Evolutionary conservation across 2,888 invertebrate species (phyloP), one percentile per base, ranked within the genome.

Genomic region (Sinhomidia bicolor): DNA sequence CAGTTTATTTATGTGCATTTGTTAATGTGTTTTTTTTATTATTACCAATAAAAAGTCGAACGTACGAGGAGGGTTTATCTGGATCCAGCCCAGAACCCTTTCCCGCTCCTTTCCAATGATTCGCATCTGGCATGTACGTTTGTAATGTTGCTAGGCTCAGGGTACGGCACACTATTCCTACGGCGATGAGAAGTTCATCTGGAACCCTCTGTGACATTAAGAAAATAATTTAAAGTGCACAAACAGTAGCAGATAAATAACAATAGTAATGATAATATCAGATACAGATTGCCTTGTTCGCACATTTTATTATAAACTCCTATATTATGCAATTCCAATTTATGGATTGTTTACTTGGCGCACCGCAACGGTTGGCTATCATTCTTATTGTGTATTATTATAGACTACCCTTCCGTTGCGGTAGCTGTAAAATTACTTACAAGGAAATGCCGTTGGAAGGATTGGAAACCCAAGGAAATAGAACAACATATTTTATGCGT

Each of bases 111-210:
- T 93, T 94, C 97, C 97, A 97, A 92, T 96, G 95, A 57, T 94
- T 94, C 83, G 95, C 94, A 76, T 94, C 94, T 6, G 98, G 98
- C 94, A 97, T 97, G 93, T 96, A 96, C 95, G 97, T 96, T 78
- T 96, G 96, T 86, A 97, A 94, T 93, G 97, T 96, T 44, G 97
- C 97, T 89, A 97, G 94, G 93, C 97, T 96, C 1, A 96, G 95
- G 0, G 96, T 96, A 23, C 96, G 95, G 92, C 97, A 97, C 17
- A 97, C 96, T 10, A 95, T 95, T 6, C 97, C 96, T 89, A 97
- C 93, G 29, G 96, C 96, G 23, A 95, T 94, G 54, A 96, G 95
- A 93, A 97, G 96, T 93, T 96, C 96, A 29, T 95, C 95, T 23
- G 96, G 95, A 44, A 96, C 95, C 91, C 95, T 95, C 97, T 97